Percentiles rank a stretch among this genome's conserved stretches.
phyloP scores from a whole-genome alignment of 2,888 invertebrate species.

The Punctoribates punctum region DNA sequence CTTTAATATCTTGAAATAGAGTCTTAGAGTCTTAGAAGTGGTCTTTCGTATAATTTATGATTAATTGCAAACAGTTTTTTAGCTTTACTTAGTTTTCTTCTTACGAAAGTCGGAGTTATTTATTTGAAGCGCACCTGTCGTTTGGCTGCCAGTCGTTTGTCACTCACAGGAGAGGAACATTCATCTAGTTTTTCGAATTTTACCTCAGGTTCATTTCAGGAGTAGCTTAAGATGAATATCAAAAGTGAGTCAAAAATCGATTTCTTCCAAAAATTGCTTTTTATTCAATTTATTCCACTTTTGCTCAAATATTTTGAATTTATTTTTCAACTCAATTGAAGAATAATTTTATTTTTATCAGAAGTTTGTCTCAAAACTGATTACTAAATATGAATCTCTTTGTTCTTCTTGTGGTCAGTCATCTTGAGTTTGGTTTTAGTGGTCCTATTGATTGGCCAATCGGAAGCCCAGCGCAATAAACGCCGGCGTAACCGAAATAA shows the following conservation, averaged over 20 bases:
- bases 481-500: constrained; percentile 28
- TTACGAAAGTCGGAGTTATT: background rate
- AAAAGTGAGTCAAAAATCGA: constrained; percentile 15
- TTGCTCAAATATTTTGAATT: background rate
- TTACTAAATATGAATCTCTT: background rate
- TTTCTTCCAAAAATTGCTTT: background rate
- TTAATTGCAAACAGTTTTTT: background rate
- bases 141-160: constrained; percentile 22
- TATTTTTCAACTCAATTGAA: background rate
- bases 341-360: background rate
- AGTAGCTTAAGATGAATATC: constrained; percentile 25
- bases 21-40: constrained; percentile 10
- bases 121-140: constrained; percentile 26
- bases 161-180: background rate
- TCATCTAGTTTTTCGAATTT: background rate
- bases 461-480: constrained; percentile 30
- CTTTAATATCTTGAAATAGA: background rate
- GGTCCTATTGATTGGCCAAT: constrained; percentile 34
- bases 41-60: background rate
- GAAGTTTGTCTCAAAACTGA: background rate
- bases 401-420: constrained; percentile 20
- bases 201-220: background rate
- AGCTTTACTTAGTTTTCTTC: background rate
- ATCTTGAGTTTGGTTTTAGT: constrained; percentile 33
- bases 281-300: background rate